phyloP scores from a whole-genome alignment of 35 echinoderm and acorn worm genomes.

The Heliocidaris tuberculata region DNA sequence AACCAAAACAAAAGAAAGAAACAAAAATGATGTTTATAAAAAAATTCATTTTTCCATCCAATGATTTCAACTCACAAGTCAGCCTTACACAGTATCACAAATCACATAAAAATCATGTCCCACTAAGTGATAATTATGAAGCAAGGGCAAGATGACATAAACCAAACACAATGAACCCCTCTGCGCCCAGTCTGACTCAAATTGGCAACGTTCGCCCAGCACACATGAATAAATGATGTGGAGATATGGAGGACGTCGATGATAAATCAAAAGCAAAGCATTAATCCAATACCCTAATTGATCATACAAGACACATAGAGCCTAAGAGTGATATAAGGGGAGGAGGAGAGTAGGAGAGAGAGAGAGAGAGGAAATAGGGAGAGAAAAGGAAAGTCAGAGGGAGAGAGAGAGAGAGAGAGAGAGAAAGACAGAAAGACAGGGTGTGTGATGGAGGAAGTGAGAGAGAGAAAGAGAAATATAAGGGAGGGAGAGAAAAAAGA shows the following conservation, averaged over 20 bases:
- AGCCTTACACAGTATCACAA: background rate
- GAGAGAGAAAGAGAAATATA: no score
- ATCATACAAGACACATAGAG: background rate
- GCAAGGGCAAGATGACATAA: background rate
- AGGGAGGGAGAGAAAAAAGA: no score
- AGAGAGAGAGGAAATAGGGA: background rate
- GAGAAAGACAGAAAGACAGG: background rate
- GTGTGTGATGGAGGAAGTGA: background rate
- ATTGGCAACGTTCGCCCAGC: background rate
- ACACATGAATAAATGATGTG: conserved; percentile 8
- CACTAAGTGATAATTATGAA: background rate
- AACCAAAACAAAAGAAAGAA: no score
- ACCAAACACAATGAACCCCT: background rate
- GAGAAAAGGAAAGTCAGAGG: background rate
- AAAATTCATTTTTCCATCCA: no score
- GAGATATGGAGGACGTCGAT: background rate
- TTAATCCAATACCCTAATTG: background rate
- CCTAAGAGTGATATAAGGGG: background rate
- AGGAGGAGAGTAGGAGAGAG: background rate
- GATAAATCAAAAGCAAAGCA: background rate
- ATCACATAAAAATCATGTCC: background rate
- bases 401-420: background rate
- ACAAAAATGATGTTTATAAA: no score
- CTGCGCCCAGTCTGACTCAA: background rate
- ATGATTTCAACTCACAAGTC: background rate